phyloP scores from a whole-genome alignment of 64 coral and sea anemone species.

The Cladopsammia gracilis region DNA sequence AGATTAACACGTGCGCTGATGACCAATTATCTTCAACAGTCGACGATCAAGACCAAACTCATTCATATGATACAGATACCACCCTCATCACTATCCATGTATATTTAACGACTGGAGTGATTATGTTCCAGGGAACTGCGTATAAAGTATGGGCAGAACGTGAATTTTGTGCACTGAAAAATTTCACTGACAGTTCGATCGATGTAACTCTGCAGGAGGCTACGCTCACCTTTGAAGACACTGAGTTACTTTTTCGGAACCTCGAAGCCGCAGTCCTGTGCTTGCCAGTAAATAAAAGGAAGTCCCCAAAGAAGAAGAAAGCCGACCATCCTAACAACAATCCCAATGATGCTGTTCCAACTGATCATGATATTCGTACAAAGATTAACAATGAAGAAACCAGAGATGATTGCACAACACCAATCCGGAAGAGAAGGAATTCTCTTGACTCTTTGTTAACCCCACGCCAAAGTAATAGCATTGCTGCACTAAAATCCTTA shows the following conservation, averaged over 20 bases:
- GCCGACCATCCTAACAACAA: background rate
- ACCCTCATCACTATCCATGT: conserved; percentile 22
- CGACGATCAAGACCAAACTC: background rate
- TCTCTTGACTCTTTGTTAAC: conserved; percentile 23
- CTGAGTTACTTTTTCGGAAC: background rate
- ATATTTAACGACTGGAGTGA: conserved; percentile 55
- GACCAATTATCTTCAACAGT: background rate
- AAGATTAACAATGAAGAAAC: background rate
- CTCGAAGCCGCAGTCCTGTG: background rate
- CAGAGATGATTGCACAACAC: background rate
- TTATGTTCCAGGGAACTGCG: conserved; percentile 41
- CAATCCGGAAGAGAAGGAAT: conserved; percentile 24
- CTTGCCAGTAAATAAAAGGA: background rate
- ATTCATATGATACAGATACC: background rate
- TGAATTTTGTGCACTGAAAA: conserved; percentile 33
- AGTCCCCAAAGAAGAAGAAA: background rate
- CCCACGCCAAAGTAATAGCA: background rate
- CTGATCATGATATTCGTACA: background rate
- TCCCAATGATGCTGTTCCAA: no score
- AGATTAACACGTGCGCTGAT: background rate
- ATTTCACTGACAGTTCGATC: background rate
- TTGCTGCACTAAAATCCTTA: background rate
- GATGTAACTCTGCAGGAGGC: background rate
- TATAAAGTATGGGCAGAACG: conserved; percentile 49
- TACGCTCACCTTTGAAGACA: background rate